Conservation (phyloP, 2,888 invertebrate species). For the Sarcophaga subvicina region DNA sequence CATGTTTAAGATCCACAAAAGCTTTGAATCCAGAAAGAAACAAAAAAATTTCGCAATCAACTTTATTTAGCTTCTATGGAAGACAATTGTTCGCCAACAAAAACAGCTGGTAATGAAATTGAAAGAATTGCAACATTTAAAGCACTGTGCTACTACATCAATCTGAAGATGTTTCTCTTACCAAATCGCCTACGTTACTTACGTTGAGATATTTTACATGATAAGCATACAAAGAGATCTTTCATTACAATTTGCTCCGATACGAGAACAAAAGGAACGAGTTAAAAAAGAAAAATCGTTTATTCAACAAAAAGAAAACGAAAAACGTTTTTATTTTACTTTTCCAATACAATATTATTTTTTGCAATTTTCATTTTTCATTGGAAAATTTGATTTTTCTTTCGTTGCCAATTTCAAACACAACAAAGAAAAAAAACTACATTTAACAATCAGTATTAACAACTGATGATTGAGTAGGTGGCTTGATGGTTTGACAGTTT, state of each 20-base stretch:
- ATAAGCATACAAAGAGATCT: constrained; percentile 43
- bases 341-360: neutral
- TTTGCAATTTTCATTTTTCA: neutral
- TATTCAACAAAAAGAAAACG: neutral
- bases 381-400: neutral
- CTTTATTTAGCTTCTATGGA: too few species aligned
- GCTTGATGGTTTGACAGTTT: constrained; percentile 79
- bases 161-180: constrained; percentile 17
- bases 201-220: constrained; percentile 47
- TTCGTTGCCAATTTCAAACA: neutral
- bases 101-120: too few species aligned
- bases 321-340: constrained; percentile 16
- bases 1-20: too few species aligned
- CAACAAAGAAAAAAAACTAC: constrained; percentile 26
- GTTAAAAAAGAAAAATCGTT: constrained; percentile 28
- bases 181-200: constrained; percentile 37
- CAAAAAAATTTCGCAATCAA: too few species aligned
- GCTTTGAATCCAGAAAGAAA: too few species aligned
- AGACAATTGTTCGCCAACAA: too few species aligned
- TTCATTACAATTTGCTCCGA: neutral
- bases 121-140: constrained; percentile 15
- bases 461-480: constrained; percentile 71
- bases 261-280: constrained; percentile 13
- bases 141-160: neutral
- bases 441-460: constrained; percentile 21